phyloP scores from a whole-genome alignment of 1,140 invertebrate genomes.

The Acromyrmex echinatior region DNA sequence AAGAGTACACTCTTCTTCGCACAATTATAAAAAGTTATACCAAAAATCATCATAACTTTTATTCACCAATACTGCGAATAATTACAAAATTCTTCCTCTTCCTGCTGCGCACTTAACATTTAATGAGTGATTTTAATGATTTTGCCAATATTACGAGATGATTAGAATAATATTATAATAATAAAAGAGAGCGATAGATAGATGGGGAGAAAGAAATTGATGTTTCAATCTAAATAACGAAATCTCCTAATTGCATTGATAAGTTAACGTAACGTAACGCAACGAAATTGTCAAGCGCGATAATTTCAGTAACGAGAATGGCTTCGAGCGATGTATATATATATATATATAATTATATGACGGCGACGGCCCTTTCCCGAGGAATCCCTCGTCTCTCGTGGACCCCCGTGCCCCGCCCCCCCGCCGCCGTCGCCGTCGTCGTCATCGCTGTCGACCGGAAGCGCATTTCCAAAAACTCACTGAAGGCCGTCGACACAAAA shows the following conservation, averaged over 20 bases:
- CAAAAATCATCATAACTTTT: not conserved
- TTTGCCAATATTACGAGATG: not conserved
- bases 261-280: not conserved
- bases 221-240: not conserved
- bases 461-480: constrained; percentile 62
- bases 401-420: not conserved
- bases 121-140: not conserved
- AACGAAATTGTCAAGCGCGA: not conserved
- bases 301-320: constrained; percentile 4
- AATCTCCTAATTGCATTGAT: not conserved
- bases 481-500: constrained; percentile 55
- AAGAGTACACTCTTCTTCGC: not conserved
- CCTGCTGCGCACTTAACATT: not conserved
- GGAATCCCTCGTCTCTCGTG: constrained; percentile 14
- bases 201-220: not conserved
- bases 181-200: too few species aligned
- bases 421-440: not conserved
- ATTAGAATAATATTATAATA: not conserved
- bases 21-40: not conserved
- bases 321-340: not conserved
- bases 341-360: constrained; percentile 31
- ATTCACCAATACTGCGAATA: not conserved
- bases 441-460: constrained; percentile 40
- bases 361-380: constrained; percentile 11
- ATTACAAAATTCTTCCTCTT: not conserved